phyloP scores from a whole-genome alignment of 2,113 vertebrate species.

The Rallus limicola region DNA sequence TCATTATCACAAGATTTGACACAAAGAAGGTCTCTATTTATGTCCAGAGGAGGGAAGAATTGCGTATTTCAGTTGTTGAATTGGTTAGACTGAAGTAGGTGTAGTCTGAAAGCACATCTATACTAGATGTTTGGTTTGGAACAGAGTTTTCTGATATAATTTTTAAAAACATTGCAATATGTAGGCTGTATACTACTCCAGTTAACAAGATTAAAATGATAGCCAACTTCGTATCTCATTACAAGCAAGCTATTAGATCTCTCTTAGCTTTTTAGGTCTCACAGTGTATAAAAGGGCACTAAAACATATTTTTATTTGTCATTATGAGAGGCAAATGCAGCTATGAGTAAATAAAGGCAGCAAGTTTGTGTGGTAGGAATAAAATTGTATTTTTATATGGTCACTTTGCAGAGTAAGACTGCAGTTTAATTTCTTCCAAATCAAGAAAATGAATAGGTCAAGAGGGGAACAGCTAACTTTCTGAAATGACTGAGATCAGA shows the following conservation, averaged over 20 bases:
- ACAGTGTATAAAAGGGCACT: neutral
- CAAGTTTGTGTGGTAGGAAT: neutral
- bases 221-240: neutral
- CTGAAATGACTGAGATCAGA: constrained; percentile 27
- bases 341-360: neutral
- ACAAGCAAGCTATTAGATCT: neutral
- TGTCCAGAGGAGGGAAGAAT: neutral
- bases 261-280: neutral
- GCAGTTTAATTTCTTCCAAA: constrained; percentile 30
- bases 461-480: neutral
- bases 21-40: neutral
- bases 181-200: neutral
- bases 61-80: neutral
- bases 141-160: neutral
- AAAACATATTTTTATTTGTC: neutral
- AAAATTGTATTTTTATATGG: neutral
- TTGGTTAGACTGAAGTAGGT: neutral
- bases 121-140: neutral
- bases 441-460: constrained; percentile 38
- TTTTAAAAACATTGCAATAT: neutral
- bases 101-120: neutral
- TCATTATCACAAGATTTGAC: neutral
- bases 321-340: neutral
- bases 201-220: neutral
- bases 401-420: neutral